Conservation (phyloP, 2,113 vertebrate species). For the Micromys minutus region DNA sequence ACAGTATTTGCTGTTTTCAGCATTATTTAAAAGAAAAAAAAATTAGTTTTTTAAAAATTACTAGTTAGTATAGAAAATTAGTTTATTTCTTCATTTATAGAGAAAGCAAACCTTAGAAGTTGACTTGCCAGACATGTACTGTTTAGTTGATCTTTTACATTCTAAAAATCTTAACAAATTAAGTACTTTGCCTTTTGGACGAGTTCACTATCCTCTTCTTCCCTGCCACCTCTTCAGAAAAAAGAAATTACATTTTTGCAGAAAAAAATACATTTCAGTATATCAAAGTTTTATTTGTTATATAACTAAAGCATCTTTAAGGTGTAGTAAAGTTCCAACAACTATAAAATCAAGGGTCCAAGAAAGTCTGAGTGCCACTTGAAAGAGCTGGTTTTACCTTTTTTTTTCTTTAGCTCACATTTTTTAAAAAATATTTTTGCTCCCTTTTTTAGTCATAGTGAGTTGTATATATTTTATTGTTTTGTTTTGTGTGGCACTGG, state of each 20-base stretch:
- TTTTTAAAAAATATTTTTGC: not conserved
- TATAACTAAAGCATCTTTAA: constrained; percentile 34
- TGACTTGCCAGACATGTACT: not conserved
- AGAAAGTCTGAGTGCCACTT: constrained; percentile 7
- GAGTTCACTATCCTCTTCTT: not conserved
- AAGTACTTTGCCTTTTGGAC: not conserved
- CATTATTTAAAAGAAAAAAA: constrained; percentile 47
- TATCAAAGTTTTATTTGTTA: constrained; percentile 41
- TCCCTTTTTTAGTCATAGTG: not conserved
- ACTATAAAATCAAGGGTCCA: not conserved
- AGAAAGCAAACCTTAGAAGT: constrained; percentile 13
- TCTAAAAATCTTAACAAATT: constrained; percentile 43
- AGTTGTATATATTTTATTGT: constrained; percentile 51
- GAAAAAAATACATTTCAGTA: not conserved
- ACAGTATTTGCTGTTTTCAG: constrained; percentile 42
- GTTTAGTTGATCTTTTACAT: constrained; percentile 37
- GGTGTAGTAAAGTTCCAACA: constrained; percentile 3
- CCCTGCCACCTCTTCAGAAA: not conserved
- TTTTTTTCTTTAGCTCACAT: not conserved
- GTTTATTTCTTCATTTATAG: constrained; percentile 54
- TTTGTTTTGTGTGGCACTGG: not conserved
- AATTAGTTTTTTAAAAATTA: not conserved
- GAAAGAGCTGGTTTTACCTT: not conserved
- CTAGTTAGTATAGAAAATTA: constrained; percentile 20
- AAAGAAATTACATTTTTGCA: not conserved